phyloP scores from a whole-genome alignment of 2,888 invertebrate genomes.

The Thelaira solivaga region DNA sequence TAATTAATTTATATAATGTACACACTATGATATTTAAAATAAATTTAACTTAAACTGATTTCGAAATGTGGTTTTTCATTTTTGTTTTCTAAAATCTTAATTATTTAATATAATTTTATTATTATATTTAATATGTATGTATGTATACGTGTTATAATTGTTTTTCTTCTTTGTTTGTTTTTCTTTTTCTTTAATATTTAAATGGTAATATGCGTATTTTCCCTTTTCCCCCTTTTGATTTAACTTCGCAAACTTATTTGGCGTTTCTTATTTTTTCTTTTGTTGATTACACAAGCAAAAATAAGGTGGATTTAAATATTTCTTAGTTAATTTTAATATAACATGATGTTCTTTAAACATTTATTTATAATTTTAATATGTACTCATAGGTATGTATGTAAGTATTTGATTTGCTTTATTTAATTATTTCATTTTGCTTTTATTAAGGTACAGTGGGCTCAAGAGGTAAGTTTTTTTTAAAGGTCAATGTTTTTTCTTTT shows the following conservation, averaged over 20 bases:
- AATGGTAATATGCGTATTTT: slow-evolving; percentile 65
- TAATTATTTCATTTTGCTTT: slow-evolving; percentile 18
- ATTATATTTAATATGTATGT: background rate
- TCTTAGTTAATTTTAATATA: slow-evolving; percentile 17
- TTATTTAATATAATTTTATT: slow-evolving; percentile 12
- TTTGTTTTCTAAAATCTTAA: slow-evolving; percentile 1
- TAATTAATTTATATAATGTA: slow-evolving; percentile 33
- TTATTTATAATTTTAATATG: slow-evolving; percentile 19
- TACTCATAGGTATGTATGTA: background rate
- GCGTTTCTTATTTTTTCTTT: slow-evolving; percentile 39
- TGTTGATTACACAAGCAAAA: slow-evolving; percentile 10
- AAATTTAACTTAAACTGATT: slow-evolving; percentile 11
- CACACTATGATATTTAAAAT: slow-evolving; percentile 8
- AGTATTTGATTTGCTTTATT: background rate
- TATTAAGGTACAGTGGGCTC: slow-evolving; percentile 61
- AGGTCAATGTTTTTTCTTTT: slow-evolving; percentile 15
- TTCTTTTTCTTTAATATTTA: too few species aligned
- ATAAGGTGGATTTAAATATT: slow-evolving; percentile 8
- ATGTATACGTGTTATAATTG: background rate
- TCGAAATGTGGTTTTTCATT: too few species aligned
- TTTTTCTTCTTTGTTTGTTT: slow-evolving; percentile 5
- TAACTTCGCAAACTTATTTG: slow-evolving; percentile 45
- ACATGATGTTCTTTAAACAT: slow-evolving; percentile 22
- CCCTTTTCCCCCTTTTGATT: slow-evolving; percentile 60
- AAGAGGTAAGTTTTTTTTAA: slow-evolving; percentile 53